Evolutionary conservation across 2,888 invertebrate genomes (phyloP), one percentile per base, ranked within the genome.

Genomic region (Anthophora plumipes): DNA sequence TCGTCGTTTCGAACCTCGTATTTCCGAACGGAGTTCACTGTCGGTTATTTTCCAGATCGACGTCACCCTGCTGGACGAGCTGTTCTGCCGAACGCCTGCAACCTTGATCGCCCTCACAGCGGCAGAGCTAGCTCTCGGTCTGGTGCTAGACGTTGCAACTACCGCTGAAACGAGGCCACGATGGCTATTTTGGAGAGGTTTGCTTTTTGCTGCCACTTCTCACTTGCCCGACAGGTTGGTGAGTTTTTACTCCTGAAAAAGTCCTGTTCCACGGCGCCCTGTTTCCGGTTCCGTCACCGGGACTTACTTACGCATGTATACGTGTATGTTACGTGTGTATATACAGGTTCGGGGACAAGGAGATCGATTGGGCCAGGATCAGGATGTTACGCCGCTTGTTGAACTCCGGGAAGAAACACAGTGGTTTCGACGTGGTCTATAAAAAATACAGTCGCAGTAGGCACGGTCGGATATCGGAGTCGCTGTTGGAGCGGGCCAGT

Each of bases 361-460:
- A 82, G 25, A 85, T 89, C 66, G 69, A 70, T 46, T 5, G 9
- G 0, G 64, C 84, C 11, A 80, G 88, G 39, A 61, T 66, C 8
- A 48, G 50, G 37, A 68, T 92, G 41, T 46, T 91, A 8, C 60
- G 67, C 12, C 82, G 70, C 11, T 52, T 88, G 14, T 17, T 76
- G 0, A 14, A 70, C 14, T 89, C 90, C 0, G 55, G 59, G 0
- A 64, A 70, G 0, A 66, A 63, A 9, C 37, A 77, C 2, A 63
- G 59, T 0, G 68, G 75, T 12, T 87, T 75, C 11, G 61, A 86
- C 0, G 54, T 77, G 8, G 83, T 92, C 2, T 89, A 88, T 54
- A 90, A 88, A 37, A 92, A 91, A 57, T 92, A 91, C 43, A 70
- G 54, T 12, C 86, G 82, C 12, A 85, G 80, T 48, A 86, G 82